phyloP scores from a whole-genome alignment of 2,113 vertebrate genomes.

The Crotalus helleri region DNA sequence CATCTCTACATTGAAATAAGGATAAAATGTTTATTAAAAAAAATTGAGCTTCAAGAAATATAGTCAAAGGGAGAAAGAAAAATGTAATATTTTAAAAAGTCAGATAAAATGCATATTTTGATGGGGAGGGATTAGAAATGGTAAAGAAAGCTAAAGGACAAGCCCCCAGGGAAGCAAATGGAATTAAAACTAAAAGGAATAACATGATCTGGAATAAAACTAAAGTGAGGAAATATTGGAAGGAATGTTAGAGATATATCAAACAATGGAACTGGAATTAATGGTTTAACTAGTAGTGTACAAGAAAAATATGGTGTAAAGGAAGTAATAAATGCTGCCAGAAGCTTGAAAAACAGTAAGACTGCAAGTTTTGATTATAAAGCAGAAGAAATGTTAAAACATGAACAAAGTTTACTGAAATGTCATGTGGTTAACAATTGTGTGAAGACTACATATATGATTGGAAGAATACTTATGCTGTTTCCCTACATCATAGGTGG shows the following conservation, averaged over 20 bases:
- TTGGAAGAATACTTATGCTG: background rate
- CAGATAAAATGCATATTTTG: background rate
- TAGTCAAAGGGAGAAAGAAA: background rate
- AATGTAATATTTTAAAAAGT: background rate
- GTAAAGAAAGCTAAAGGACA: background rate
- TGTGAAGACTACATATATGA: background rate
- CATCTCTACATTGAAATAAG: background rate
- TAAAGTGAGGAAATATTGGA: background rate
- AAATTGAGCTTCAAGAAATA: background rate
- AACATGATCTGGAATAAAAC: background rate
- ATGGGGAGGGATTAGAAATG: background rate
- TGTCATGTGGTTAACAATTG: background rate
- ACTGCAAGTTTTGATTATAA: background rate
- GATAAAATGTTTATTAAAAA: background rate
- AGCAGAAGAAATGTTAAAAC: background rate
- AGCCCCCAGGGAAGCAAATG: background rate
- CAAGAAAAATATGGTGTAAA: background rate
- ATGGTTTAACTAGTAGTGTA: background rate
- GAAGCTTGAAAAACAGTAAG: background rate
- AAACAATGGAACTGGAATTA: background rate
- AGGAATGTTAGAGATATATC: background rate
- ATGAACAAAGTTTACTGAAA: background rate
- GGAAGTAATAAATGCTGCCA: background rate
- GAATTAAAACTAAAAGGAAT: background rate
- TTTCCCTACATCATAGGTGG: background rate